Base-by-base conservation (phyloP, 2,888 invertebrate genomes). In the Parasteatoda lunata region DNA sequence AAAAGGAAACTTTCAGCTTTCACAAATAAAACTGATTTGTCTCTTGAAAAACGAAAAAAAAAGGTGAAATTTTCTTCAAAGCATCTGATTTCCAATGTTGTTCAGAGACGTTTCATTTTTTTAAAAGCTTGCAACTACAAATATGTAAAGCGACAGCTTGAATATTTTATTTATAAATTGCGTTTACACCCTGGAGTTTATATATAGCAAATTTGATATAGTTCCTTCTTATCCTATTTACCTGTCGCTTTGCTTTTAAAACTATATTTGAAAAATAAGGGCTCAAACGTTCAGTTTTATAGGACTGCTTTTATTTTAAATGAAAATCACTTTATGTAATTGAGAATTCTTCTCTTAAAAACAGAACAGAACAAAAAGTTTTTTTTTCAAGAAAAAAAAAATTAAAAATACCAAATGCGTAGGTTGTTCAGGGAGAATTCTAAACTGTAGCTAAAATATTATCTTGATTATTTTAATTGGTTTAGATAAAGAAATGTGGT, bases 21-120 rank as follows among this genome's bases (percentile, higher is more conserved):
- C 47, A 49, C 75, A 73, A 84, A 84, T 84, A 84, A 84, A 84
- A 84, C 84, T 73, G 84, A 84, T 84, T 84, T 77, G 84, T 69
- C 77, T 72, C 64, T 77, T 51, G 65, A 47, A 66, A 77, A 73
- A 78, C 78, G 75, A 78, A 83, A 77, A 13, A 59, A 59, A 59
- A 59, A 59, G 3, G 51, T 73, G 66, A 68, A 84, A 84, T 77
- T 30, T 82, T 69, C 66, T 83, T 15, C 30, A 65, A 52, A 71
- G 72, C 69, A 68, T 71, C 71, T 72, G 68, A 78, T 84, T 78
- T 84, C 68, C 45, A 70, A 47, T 68, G 45, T 69, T 69, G 11
- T 48, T 45, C 45, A 47, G 69, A 45, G 47, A 15, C 47, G 13
- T 47, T 45, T 45, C 45, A 69, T 69, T 69, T 69, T 69, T 69